Evolutionary conservation across 2,113 vertebrate species (phyloP).

Genomic region (Guaruba guarouba): DNA sequence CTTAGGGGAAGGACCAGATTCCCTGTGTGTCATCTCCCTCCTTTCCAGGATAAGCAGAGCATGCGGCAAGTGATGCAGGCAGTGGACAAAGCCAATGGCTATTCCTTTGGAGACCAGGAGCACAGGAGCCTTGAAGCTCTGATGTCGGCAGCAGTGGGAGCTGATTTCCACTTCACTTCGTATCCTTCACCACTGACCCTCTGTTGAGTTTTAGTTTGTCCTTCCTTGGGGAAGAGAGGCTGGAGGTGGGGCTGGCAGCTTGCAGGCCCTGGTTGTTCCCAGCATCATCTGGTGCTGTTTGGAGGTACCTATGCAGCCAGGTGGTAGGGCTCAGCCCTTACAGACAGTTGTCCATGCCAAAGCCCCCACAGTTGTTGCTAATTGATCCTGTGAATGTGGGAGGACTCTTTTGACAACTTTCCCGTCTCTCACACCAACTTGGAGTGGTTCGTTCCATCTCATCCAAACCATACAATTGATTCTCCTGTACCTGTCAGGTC

Average conservation of each 20-base stretch:
- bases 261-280: neutral
- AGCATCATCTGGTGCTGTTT: neutral
- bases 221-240: neutral
- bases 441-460: neutral
- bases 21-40: neutral
- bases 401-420: neutral
- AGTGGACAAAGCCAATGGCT: constrained; percentile 96
- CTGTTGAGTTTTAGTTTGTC: neutral
- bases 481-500: neutral
- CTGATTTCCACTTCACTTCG: constrained; percentile 92
- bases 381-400: neutral
- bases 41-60: constrained; percentile 88
- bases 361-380: neutral
- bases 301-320: accelerated
- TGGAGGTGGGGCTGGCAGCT: neutral
- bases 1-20: neutral
- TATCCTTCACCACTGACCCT: constrained; percentile 81
- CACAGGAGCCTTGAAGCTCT: constrained; percentile 88
- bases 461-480: neutral
- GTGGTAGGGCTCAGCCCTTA: neutral
- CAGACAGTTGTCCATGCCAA: neutral
- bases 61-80: constrained; percentile 86
- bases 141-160: constrained; percentile 94
- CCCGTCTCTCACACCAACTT: neutral
- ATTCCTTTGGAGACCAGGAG: constrained; percentile 89